Conservation (phyloP, 1,140 invertebrate species). For the Pararge aegeria region DNA sequence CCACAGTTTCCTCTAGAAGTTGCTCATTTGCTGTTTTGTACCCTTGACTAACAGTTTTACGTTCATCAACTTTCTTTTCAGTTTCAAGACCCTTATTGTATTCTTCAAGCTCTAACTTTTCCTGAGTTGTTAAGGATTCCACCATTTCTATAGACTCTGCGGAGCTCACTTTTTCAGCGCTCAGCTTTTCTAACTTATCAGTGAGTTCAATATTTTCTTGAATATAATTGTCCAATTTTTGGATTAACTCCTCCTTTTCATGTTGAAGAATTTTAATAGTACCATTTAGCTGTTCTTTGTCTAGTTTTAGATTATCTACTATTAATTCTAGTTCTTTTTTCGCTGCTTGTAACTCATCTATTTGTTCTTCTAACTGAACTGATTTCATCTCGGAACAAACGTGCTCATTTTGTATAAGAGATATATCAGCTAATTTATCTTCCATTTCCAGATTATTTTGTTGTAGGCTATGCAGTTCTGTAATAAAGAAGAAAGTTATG, state of each 20-base stretch:
- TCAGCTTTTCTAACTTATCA: conserved; percentile 84
- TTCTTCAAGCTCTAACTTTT: conserved; percentile 81
- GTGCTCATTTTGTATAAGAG: conserved; percentile 82
- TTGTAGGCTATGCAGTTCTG: conserved; percentile 80
- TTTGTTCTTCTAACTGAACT: conserved; percentile 85
- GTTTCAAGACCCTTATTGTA: conserved; percentile 68
- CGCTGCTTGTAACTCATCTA: conserved; percentile 78
- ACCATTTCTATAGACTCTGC: conserved; percentile 86
- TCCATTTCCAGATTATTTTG: conserved; percentile 81
- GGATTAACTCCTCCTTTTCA: conserved; percentile 80
- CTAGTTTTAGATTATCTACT: conserved; percentile 76
- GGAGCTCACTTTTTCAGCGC: conserved; percentile 83
- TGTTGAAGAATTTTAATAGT: conserved; percentile 80
- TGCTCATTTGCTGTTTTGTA: conserved; percentile 65
- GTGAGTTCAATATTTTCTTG: conserved; percentile 85
- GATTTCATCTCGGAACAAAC: conserved; percentile 85
- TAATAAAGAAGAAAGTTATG: conserved; percentile 35
- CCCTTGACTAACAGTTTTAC: conserved; percentile 37
- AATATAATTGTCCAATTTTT: conserved; percentile 82
- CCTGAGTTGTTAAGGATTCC: conserved; percentile 83
- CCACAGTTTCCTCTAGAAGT: conserved; percentile 80
- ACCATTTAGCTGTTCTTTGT: conserved; percentile 78
- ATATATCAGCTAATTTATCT: conserved; percentile 80
- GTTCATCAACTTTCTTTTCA: conserved; percentile 34
- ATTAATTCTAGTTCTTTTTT: conserved; percentile 79